Evolutionary conservation across 1,140 invertebrate species (phyloP), one percentile per base, ranked within the genome.

Genomic region (Stenopsyche tienmushanensis): DNA sequence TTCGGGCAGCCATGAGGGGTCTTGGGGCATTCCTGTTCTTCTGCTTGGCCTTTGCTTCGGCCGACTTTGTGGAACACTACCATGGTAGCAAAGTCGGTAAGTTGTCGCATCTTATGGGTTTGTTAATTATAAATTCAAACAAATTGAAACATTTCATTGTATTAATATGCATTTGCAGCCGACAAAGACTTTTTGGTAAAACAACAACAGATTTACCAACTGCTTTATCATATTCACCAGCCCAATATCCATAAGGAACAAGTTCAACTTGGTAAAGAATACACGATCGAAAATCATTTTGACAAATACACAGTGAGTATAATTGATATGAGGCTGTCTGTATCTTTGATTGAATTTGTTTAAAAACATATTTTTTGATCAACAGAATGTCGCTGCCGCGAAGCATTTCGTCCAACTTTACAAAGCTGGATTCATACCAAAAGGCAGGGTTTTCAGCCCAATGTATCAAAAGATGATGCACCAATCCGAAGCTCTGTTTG

Each of bases 401-500:
- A 83, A 88, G 64, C 75, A 83, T 29, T 88, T 88, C 77, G 65
- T 83, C 2, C 73, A 82, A 41, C 71, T 74, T 58, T 82, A 83
- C 72, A 83, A 85, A 26, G 41, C 81, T n/a, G 84, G 83, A 15
- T 74, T 82, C 45, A 69, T 87, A 26, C 78, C 85, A 0, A 81
- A 79, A 63, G 84, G 83, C 57, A 81, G 83, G 66, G 78, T 87
- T 29, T 90, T 88, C 71, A 85, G 85, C 15, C 66, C 84, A n/a
- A 77, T 83, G 69, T 76, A 88, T 53, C 79, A 83, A 24, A 79
- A 83, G 9, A 86, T 89, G 52, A 70, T 83, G n/a, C 76, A 83
- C 45, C 85, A 90, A 75, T 83, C 85, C 25, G 75, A 82, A 2
- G 79, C 79, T 7, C 74, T 90, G 52, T 90, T 88, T 80, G 83